A percentile compares a stretch with the other conserved stretches of the same genome.
Conservation (phyloP, 1,140 invertebrate species). For the Pseudomyrmex sp. region DNA sequence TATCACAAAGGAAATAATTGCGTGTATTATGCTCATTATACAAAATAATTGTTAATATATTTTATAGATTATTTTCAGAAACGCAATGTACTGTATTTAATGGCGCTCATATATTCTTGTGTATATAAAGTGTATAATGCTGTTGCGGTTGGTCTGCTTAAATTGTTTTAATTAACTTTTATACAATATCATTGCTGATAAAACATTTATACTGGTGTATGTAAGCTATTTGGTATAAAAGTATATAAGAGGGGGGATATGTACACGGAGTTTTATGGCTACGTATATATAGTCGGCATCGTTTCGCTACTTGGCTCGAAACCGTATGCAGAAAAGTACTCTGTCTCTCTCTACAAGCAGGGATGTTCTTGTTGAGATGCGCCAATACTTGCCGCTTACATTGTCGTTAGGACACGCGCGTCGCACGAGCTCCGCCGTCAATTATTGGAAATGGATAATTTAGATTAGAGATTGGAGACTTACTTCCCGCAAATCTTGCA, state of each 20-base stretch:
- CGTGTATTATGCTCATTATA: not conserved
- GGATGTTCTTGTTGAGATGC: slow-evolving; percentile 35
- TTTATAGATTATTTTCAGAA: slow-evolving; percentile 4
- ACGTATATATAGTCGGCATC: not conserved
- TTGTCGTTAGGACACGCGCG: slow-evolving; percentile 46
- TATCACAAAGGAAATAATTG: slow-evolving; percentile 21
- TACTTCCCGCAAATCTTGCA: slow-evolving; percentile 99
- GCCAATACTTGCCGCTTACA: slow-evolving; percentile 69
- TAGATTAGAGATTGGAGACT: slow-evolving; percentile 88
- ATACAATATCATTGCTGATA: not conserved
- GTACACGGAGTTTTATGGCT: slow-evolving; percentile 16
- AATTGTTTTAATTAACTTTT: not conserved
- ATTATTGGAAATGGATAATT: slow-evolving; percentile 78
- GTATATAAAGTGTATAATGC: slow-evolving; percentile 16
- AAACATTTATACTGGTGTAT: not conserved
- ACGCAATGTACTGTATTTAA: not conserved
- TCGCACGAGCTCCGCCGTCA: slow-evolving; percentile 51
- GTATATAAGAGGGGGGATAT: slow-evolving; percentile 12
- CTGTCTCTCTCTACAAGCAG: slow-evolving; percentile 50
- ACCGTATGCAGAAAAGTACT: slow-evolving; percentile 45
- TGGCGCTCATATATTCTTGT: not conserved
- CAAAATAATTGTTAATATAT: not conserved
- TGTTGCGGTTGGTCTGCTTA: slow-evolving; percentile 4
- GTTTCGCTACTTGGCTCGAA: slow-evolving; percentile 6
- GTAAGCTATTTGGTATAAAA: not conserved